Evolutionary conservation across 2,113 vertebrate genomes (phyloP).

Genomic region (Haplotaxodon microlepis): DNA sequence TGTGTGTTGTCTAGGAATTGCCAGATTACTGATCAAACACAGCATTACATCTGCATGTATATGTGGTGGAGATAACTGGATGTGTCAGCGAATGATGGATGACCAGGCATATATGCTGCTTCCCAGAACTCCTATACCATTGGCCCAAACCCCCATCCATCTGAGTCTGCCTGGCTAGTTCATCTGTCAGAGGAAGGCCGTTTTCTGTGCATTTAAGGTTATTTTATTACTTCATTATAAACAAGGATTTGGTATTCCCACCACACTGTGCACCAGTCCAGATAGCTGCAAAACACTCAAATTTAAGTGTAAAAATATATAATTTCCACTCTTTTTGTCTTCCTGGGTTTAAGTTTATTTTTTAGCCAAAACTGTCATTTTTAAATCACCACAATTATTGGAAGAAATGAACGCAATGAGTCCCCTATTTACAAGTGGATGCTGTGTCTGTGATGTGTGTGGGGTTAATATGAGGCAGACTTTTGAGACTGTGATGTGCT

Average conservation of each 20-base stretch:
- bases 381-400: background rate
- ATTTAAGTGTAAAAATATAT: background rate
- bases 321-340: background rate
- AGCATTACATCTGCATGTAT: conserved; percentile 59
- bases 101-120: conserved; percentile 56
- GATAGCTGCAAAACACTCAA: background rate
- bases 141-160: conserved; percentile 53
- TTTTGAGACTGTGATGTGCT: conserved; percentile 32
- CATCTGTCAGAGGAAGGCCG: conserved; percentile 62
- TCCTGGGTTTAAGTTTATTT: background rate
- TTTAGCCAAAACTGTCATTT: background rate
- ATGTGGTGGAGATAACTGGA: conserved; percentile 54
- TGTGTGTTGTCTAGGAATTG: background rate
- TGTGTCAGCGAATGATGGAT: conserved; percentile 68
- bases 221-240: conserved; percentile 47
- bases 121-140: conserved; percentile 59
- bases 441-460: background rate
- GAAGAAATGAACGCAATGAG: background rate
- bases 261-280: background rate
- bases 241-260: background rate
- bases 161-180: conserved; percentile 42
- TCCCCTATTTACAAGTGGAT: background rate
- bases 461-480: conserved; percentile 5
- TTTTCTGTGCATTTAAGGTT: conserved; percentile 56
- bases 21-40: conserved; percentile 40